Evolutionary conservation across 2,113 vertebrate genomes (phyloP).

Genomic region (Pygoscelis antarcticus): DNA sequence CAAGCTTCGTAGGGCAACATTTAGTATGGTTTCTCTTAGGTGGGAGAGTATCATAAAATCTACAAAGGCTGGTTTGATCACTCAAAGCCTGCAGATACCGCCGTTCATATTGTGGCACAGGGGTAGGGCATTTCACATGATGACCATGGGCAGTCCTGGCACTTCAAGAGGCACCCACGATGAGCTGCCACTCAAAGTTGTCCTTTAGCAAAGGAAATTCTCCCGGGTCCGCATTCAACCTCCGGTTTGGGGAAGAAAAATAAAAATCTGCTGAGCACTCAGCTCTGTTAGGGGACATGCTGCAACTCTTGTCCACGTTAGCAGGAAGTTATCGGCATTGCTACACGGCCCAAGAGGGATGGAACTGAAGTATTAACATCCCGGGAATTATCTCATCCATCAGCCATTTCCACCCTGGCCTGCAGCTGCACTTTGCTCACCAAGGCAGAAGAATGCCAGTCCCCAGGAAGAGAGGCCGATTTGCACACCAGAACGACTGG

Average conservation of each 20-base stretch:
- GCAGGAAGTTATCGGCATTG: background rate
- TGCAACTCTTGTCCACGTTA: no score
- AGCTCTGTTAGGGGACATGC: background rate
- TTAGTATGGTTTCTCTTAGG: background rate
- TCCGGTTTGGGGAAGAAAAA: background rate
- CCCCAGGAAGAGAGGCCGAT: background rate
- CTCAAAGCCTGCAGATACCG: no score
- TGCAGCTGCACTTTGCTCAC: slow-evolving; percentile 58
- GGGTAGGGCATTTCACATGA: background rate
- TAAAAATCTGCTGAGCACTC: background rate
- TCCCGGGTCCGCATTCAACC: background rate
- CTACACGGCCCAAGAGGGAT: background rate
- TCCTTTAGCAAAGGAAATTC: background rate
- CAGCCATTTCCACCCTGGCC: slow-evolving; percentile 12
- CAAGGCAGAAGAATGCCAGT: slow-evolving; percentile 30
- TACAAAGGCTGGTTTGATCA: no score
- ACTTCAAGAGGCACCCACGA: background rate
- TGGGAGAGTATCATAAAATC: background rate
- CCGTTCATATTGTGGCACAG: background rate
- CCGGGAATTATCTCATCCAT: slow-evolving; percentile 53
- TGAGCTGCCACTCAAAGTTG: background rate
- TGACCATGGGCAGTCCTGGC: no score
- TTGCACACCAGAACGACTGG: background rate
- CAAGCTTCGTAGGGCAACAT: background rate
- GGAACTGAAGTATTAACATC: background rate